Percentiles rank a stretch among this genome's conserved stretches.
phyloP scores from a whole-genome alignment of 1,140 invertebrate genomes.

The Aleiodes sp. region DNA sequence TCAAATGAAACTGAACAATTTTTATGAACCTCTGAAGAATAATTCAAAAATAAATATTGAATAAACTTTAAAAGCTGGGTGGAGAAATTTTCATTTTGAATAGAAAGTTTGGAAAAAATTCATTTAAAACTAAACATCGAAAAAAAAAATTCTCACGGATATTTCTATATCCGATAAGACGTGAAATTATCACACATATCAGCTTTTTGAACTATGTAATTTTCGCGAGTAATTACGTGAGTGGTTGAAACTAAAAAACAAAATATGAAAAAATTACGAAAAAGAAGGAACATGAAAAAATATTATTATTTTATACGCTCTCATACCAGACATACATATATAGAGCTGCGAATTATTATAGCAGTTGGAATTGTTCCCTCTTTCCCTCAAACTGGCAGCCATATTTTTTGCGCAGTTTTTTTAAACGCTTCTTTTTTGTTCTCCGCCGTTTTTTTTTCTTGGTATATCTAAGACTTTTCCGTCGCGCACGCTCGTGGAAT shows the following conservation, averaged over 20 bases:
- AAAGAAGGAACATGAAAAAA: neutral
- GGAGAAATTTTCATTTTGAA: too few relatives aligned
- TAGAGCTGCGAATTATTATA: neutral
- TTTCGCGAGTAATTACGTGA: neutral
- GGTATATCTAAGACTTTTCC: conserved; percentile 34
- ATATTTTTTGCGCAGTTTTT: neutral
- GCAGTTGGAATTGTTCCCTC: neutral
- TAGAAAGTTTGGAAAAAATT: neutral
- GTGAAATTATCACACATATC: neutral
- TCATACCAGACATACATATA: neutral
- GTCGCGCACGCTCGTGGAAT: conserved; percentile 32
- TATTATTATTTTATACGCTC: neutral
- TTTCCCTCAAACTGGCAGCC: neutral
- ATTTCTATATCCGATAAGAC: neutral
- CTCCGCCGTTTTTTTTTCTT: neutral
- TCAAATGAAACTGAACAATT: too few relatives aligned
- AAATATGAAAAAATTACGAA: neutral
- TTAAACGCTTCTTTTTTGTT: conserved; percentile 8
- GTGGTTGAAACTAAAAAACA: neutral
- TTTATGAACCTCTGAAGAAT: neutral
- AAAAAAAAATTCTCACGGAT: too few relatives aligned
- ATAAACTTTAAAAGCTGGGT: too few relatives aligned
- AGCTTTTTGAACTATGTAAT: neutral
- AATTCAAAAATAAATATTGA: neutral
- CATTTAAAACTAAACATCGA: neutral